Evolutionary conservation across 2,888 invertebrate species (phyloP), one percentile per base, ranked within the genome.

Genomic region (Leistus spinibarbis): DNA sequence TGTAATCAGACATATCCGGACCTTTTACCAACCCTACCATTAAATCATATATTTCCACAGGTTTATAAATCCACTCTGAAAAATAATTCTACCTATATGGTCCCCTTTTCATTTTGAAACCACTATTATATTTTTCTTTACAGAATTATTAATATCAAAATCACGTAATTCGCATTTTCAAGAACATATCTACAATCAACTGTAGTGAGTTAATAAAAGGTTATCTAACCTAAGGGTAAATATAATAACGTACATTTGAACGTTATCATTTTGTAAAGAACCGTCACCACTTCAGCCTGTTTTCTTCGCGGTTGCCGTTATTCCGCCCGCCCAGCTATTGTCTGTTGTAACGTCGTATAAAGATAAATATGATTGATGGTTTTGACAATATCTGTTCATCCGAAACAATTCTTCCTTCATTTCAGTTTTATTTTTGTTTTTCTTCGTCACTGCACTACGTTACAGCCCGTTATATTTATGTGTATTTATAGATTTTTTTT

Each of bases 291-390:
- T 40, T 40, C 13, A 13, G 40, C 40, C 5, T 40, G 40, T 40
- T 40, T 40, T 40, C 40, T 40, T 40, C 1, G 40, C 40, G 40
- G 40, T 40, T 10, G 7, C 5, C 40, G 40, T 40, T 40, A 10
- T 40, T 40, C 60, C 63, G 24, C 69, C 24, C 56, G 60, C n/a
- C 40, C 19, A 57, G 57, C 72, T 22, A 65, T 72, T 72, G 72
- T 72, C 72, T 72, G 72, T 40, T 40, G 13, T 20, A 72, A 72
- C 56, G 65, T 72, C 27, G 72, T 27, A 54, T 19, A 24, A 56
- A 72, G 72, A 72, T 72, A 72, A 72, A 72, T 56, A 72, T 72
- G 72, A 72, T 72, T 72, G 72, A 72, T 72, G 72, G 72, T 20
- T 63, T 40, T 24, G 3, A 65, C 72, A 65, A 72, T 72, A 72